A percentile compares a stretch with the other conserved stretches of the same genome.
Evolutionary conservation across 2,113 vertebrate species (phyloP).

Genomic region (Campylorhamphus procurvoides): DNA sequence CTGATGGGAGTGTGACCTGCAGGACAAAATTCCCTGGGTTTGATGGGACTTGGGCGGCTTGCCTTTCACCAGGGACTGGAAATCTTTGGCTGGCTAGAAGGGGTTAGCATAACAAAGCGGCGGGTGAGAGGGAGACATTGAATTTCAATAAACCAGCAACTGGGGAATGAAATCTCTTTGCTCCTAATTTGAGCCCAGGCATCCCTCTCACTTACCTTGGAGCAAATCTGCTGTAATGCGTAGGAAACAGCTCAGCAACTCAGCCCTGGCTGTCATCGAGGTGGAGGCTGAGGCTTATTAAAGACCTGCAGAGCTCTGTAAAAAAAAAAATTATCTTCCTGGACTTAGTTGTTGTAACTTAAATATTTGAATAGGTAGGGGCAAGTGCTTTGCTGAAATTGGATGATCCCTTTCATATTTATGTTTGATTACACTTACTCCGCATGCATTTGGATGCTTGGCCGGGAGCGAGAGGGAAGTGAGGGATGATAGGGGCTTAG

Average conservation of each 20-base stretch:
- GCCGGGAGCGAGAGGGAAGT: neutral
- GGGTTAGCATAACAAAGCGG: conserved; percentile 16
- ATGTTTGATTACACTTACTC: conserved; percentile 9
- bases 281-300: conserved; percentile 4
- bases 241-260: conserved; percentile 47
- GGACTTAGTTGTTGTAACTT: conserved; percentile 23
- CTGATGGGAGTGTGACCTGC: neutral
- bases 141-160: conserved; percentile 56
- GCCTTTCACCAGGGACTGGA: neutral
- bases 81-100: neutral
- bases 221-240: conserved; percentile 53
- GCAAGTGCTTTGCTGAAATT: conserved; percentile 37
- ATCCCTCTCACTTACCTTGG: neutral
- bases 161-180: conserved; percentile 33
- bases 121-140: conserved; percentile 35
- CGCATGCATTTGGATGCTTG: neutral
- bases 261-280: neutral
- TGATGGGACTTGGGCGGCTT: neutral
- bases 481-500: conserved; percentile 35
- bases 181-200: conserved; percentile 20
- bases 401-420: conserved; percentile 37
- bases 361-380: conserved; percentile 51
- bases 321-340: neutral
- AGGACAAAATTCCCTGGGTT: neutral
- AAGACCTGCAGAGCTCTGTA: conserved; percentile 42